phyloP scores from a whole-genome alignment of 2,113 vertebrate genomes.

The Cyprinodon brontotheroides region DNA sequence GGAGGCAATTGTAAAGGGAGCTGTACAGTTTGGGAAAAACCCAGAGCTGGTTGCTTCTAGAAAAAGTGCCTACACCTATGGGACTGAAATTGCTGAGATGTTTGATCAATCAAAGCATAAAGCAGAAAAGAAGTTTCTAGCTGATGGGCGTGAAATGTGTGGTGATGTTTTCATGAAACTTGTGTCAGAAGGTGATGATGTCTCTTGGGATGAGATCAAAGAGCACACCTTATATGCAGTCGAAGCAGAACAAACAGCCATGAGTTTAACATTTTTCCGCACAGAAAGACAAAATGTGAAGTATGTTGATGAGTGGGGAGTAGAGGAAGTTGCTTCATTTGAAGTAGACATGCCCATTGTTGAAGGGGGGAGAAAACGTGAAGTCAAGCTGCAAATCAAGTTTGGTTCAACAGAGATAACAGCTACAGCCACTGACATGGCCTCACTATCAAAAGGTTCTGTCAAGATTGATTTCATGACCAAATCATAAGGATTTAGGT shows the following conservation, averaged over 20 bases:
- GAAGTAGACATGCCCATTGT: conserved; percentile 11
- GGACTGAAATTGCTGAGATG: accelerated
- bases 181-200: conserved; percentile 19
- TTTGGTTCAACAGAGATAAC: conserved; percentile 47
- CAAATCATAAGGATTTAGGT: neutral
- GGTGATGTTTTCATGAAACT: conserved; percentile 7
- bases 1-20: neutral
- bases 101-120: conserved; percentile 28
- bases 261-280: conserved; percentile 18
- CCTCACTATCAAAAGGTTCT: neutral
- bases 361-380: neutral
- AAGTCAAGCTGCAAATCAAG: conserved; percentile 22
- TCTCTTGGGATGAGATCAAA: conserved; percentile 20
- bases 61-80: conserved; percentile 34
- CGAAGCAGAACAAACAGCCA: neutral
- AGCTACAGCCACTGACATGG: conserved; percentile 30
- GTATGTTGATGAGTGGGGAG: conserved; percentile 35
- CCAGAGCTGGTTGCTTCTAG: neutral
- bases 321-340: conserved; percentile 1
- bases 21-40: conserved; percentile 13
- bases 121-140: conserved; percentile 8
- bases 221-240: neutral
- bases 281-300: conserved; percentile 8
- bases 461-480: conserved; percentile 29
- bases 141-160: conserved; percentile 3